Percentiles rank a stretch among this genome's conserved stretches.
These are phyloP conservation scores for Leptopilina drosophilae DNA, from an alignment of 2,888 invertebrate genomes.

Conservation along the genomic window DNA sequence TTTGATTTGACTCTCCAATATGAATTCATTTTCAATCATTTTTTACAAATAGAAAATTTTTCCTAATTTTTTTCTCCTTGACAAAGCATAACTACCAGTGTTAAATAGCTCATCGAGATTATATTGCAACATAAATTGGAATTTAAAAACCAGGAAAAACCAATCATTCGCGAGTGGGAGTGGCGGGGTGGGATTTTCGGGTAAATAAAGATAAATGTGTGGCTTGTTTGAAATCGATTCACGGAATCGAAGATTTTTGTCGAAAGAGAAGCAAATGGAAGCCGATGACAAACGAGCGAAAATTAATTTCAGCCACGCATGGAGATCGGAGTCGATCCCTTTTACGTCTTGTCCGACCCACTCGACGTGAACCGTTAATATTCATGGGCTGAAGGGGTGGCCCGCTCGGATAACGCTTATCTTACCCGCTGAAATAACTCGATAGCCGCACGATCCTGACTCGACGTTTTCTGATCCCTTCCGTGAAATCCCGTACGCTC, in stretches of 20 bases:
- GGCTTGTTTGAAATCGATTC: slow-evolving; percentile 31
- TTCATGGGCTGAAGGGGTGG: slow-evolving; percentile 69
- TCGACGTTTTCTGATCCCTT: slow-evolving; percentile 68
- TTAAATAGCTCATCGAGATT: background rate
- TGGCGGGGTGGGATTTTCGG: background rate
- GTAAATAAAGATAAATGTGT: slow-evolving; percentile 7
- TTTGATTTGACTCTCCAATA: background rate
- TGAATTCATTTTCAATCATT: too few species aligned
- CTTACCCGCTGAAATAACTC: slow-evolving; percentile 72
- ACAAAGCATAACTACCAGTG: too few species aligned
- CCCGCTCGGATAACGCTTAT: slow-evolving; percentile 72
- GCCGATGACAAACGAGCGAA: slow-evolving; percentile 53
- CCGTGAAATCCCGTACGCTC: slow-evolving; percentile 52
- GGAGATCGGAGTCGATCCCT: slow-evolving; percentile 63
- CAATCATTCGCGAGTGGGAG: background rate
- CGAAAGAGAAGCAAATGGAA: slow-evolving; percentile 13
- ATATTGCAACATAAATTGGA: background rate
- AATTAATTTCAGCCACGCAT: slow-evolving; percentile 66
- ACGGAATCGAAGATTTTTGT: slow-evolving; percentile 15
- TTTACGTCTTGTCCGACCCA: slow-evolving; percentile 63
- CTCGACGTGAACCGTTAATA: slow-evolving; percentile 70
- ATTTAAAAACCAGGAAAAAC: background rate
- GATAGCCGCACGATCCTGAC: slow-evolving; percentile 71
- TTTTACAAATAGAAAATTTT: too few species aligned
- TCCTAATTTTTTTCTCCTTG: too few species aligned